Conservation (phyloP, 2,113 vertebrate genomes). For the Lethenteron camtschaticum region DNA sequence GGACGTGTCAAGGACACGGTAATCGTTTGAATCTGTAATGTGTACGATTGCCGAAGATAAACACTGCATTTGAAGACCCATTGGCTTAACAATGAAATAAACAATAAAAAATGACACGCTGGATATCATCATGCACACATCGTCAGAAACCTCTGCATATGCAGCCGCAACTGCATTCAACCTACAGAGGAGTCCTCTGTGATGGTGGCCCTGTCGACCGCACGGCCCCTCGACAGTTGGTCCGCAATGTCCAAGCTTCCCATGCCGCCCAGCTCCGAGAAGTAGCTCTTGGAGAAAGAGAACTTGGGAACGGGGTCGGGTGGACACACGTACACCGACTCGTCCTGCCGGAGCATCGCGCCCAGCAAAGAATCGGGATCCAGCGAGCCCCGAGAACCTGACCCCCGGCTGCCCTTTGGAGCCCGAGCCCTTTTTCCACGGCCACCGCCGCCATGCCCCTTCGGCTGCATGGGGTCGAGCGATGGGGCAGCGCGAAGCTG, state of each 20-base stretch:
- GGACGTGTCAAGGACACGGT: too few relatives aligned
- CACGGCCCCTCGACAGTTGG: too few relatives aligned
- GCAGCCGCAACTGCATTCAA: too few relatives aligned
- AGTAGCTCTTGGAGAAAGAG: slow-evolving; percentile 18
- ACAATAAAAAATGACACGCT: too few relatives aligned
- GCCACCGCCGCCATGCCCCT: slow-evolving; percentile 21
- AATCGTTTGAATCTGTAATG: too few relatives aligned
- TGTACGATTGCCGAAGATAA: too few relatives aligned
- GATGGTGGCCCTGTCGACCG: too few relatives aligned
- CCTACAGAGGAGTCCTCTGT: too few relatives aligned
- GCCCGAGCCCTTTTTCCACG: slow-evolving; percentile 21
- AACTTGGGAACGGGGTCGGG: slow-evolving; percentile 15
- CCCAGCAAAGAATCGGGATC: slow-evolving; percentile 27
- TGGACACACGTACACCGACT: slow-evolving; percentile 23
- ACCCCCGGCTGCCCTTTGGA: slow-evolving; percentile 13
- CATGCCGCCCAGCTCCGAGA: slow-evolving; percentile 10
- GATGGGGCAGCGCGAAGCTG: slow-evolving; percentile 19
- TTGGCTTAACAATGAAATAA: too few relatives aligned
- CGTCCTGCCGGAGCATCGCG: slow-evolving; percentile 25
- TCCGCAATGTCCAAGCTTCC: slow-evolving; percentile 10
- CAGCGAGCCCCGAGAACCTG: slow-evolving; percentile 4
- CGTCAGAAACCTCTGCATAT: too few relatives aligned
- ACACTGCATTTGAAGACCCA: too few relatives aligned
- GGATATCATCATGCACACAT: too few relatives aligned
- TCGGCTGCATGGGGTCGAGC: slow-evolving; percentile 13